Percentiles rank a stretch among this genome's conserved stretches.
Conservation (phyloP, 2,113 vertebrate genomes). For the Bostrychus sinensis region DNA sequence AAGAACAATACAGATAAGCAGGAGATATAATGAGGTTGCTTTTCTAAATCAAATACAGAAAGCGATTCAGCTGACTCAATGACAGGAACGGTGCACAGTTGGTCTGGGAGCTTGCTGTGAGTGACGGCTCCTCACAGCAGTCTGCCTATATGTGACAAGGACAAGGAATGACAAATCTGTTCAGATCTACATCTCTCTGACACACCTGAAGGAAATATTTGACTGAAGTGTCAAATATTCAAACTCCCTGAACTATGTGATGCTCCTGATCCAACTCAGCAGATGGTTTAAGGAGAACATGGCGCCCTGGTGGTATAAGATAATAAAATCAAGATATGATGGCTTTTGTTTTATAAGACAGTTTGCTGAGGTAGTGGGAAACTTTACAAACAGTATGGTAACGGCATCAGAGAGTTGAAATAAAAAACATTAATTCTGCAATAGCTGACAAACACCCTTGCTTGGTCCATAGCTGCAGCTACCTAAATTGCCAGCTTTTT, state of each 20-base stretch:
- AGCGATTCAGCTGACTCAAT: slow-evolving; percentile 25
- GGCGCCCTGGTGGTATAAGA: slow-evolving; percentile 29
- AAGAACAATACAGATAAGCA: slow-evolving; percentile 49
- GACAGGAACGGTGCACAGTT: neutral
- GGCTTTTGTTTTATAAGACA: neutral
- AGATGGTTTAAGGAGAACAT: slow-evolving; percentile 39
- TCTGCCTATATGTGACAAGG: slow-evolving; percentile 50
- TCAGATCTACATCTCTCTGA: slow-evolving; percentile 36
- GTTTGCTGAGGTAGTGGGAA: too few species aligned
- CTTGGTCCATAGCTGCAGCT: too few species aligned
- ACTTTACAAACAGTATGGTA: too few species aligned
- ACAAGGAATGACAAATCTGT: slow-evolving; percentile 51
- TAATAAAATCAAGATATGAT: slow-evolving; percentile 22
- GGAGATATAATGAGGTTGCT: slow-evolving; percentile 43
- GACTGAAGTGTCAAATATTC: slow-evolving; percentile 66
- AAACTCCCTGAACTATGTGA: slow-evolving; percentile 51
- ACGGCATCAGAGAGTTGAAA: too few species aligned
- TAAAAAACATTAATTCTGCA: too few species aligned
- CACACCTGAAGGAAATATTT: slow-evolving; percentile 52
- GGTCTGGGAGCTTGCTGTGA: neutral
- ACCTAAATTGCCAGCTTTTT: too few species aligned
- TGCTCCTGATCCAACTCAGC: slow-evolving; percentile 46
- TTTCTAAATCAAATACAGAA: slow-evolving; percentile 20
- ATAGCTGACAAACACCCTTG: too few species aligned
- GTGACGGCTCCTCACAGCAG: slow-evolving; percentile 14